Base-by-base conservation (phyloP, 2,797 vertebrate genomes). In the Microcaecilia unicolor region DNA sequence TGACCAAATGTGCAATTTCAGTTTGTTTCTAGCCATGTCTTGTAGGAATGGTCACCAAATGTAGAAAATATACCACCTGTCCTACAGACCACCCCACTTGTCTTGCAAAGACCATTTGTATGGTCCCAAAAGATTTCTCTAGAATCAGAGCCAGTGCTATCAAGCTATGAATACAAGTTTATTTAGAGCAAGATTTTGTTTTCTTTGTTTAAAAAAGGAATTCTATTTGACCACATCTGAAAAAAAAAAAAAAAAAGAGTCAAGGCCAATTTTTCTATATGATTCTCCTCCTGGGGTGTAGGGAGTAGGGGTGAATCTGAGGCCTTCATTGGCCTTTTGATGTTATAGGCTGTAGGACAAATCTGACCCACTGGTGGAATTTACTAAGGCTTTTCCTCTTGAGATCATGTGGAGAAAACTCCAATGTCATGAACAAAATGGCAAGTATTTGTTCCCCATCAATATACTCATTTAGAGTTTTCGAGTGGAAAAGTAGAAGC, bases 111-210 rank as follows among this genome's bases (percentile, higher is more conserved):
- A 69, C 73, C 76, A 61, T 62, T 61, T 48, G 36, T 48, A 76
- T 60, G 74, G 78, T 76, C 76, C 70, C 62, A 78, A 73, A 74
- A 69, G 68, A 74, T 81, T 78, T 82, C 76, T 85, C 83, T 84
- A 76, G 74, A 82, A 72, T 67, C 67, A 72, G 67, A 68, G 72
- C 63, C 68, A 72, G 57, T 61, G 70, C 64, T 68, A 78, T 69
- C 75, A 67, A 77, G 70, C 61, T 72, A 77, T 46, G 65, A 80
- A 76, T 54, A 58, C 45, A 53, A 75, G 64, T 68, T 55, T 44
- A 46, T 34, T 51, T 56, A 44, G 37, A 55, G 28, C 44, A 20
- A 41, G 25, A n/a, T 41, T 36, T 54, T 44, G 43, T 47, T 67
- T 53, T 59, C 55, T 72, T 37, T 49, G 56, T 63, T n/a, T n/a